phyloP scores from a whole-genome alignment of 2,113 vertebrate species.

The Podilymbus podiceps region DNA sequence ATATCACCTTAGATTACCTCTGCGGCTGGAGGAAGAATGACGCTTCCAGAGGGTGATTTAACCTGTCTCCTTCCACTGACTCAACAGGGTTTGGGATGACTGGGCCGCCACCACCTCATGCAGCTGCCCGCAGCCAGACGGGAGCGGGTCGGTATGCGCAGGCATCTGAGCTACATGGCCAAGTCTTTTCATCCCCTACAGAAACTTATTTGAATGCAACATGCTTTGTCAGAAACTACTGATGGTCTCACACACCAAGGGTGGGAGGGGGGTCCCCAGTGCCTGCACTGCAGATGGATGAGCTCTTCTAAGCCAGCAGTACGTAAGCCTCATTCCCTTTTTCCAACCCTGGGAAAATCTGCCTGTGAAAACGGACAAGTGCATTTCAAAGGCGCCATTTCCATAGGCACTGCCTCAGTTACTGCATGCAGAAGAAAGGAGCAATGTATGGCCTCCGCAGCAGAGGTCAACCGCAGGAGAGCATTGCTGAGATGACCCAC shows the following conservation, averaged over 20 bases:
- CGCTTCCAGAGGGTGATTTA: background rate
- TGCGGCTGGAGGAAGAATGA: background rate
- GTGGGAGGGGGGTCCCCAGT: background rate
- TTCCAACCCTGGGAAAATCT: background rate
- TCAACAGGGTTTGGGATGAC: background rate
- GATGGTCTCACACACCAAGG: background rate
- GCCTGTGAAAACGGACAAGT: background rate
- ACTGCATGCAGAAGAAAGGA: background rate
- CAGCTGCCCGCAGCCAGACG: background rate
- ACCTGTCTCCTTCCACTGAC: background rate
- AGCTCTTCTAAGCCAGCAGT: background rate
- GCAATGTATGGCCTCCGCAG: background rate
- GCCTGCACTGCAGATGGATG: background rate
- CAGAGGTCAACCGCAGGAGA: background rate
- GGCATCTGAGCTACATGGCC: background rate
- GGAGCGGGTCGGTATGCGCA: background rate
- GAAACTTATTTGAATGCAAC: background rate
- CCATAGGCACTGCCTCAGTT: background rate
- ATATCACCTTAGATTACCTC: background rate
- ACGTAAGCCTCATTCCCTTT: background rate
- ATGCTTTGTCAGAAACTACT: background rate
- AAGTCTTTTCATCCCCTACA: background rate
- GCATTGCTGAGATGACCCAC: background rate
- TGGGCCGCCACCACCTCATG: background rate
- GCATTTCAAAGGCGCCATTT: background rate